A percentile compares a stretch with the other conserved stretches of the same genome.
Evolutionary conservation across 2,888 invertebrate genomes (phyloP).

Genomic region (Protophormia terraenovae): DNA sequence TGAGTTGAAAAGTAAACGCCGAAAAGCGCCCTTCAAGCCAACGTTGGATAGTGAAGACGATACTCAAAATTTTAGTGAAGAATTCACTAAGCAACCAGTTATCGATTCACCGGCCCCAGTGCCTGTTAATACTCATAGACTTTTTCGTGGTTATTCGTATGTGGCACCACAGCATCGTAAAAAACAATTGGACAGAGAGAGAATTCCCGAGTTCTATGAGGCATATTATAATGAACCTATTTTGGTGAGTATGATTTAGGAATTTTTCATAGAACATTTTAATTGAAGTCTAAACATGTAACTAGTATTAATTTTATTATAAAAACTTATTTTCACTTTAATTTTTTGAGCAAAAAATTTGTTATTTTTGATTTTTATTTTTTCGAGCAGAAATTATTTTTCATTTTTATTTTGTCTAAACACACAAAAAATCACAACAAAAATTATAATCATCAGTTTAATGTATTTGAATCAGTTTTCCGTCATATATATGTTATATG

Average conservation of each 20-base stretch:
- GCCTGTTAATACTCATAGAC: slow-evolving; percentile 91
- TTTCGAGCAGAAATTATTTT: too few relatives aligned
- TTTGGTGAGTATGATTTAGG: slow-evolving; percentile 72
- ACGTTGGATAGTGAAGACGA: slow-evolving; percentile 92
- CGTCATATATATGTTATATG: too few relatives aligned
- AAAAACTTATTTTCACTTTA: not conserved
- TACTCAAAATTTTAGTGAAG: slow-evolving; percentile 97
- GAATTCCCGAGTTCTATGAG: slow-evolving; percentile 68
- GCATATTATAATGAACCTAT: slow-evolving; percentile 75
- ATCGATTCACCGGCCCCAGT: slow-evolving; percentile 95
- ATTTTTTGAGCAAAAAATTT: not conserved
- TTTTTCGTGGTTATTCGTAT: slow-evolving; percentile 96
- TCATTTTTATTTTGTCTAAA: too few relatives aligned
- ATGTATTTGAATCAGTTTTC: too few relatives aligned
- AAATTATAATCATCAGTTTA: too few relatives aligned
- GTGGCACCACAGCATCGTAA: slow-evolving; percentile 87
- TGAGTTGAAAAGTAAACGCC: slow-evolving; percentile 88
- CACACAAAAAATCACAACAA: too few relatives aligned
- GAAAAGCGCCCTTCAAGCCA: slow-evolving; percentile 95
- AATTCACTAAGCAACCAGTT: slow-evolving; percentile 96
- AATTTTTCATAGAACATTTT: too few relatives aligned
- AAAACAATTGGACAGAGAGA: slow-evolving; percentile 49
- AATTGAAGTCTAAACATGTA: too few relatives aligned
- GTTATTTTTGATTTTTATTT: not conserved
- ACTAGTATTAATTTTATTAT: too few relatives aligned